Base-by-base conservation (phyloP, 1,140 invertebrate species). In the Alviniconcha marisindica region DNA sequence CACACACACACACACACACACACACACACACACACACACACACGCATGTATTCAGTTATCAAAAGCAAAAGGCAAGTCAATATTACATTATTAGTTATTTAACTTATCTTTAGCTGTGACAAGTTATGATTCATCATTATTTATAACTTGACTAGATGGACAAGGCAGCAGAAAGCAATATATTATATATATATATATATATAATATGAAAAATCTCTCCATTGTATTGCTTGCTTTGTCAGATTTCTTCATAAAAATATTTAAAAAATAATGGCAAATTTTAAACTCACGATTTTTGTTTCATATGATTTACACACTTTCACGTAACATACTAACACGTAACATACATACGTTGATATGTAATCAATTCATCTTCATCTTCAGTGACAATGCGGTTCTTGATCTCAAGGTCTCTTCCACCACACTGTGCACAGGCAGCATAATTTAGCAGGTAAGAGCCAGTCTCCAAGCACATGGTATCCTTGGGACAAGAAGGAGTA, bases 391-490 rank as follows among this genome's bases (percentile, higher is more conserved):
- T 63, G 44, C 69, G 77, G 66, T 82, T 79, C 24, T 76, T 81
- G 73, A 83, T 73, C 14, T 42, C 28, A 1, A 84, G 24, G 21
- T n/a, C 63, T 44, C 40, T 73, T 7, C 48, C 33, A 63, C 44
- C 77, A 51, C 85, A 86, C 24, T 84, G 24, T 31, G 21, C 24
- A 76, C 85, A 86, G 12, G 77, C 77, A 44, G 80, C 69, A 60
- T 56, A 86, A 36, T 84, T 84, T 69, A 84, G 40, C 76, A 86
- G 71, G 56, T 86, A 86, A n/a, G 73, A 84, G 18, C 85, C 85
- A 51, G 73, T 83, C n/a, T 86, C 85, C 21, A 86, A 36, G 44
- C 85, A 86, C 51, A 83, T 82, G n/a, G 54, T 83, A 24, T 79
- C 84, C 80, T 83, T n/a, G 42, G 33, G 14, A 54, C 4, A n/a